Evolutionary conservation across 2,113 vertebrate genomes (phyloP).

Genomic region (Piprites chloris): DNA sequence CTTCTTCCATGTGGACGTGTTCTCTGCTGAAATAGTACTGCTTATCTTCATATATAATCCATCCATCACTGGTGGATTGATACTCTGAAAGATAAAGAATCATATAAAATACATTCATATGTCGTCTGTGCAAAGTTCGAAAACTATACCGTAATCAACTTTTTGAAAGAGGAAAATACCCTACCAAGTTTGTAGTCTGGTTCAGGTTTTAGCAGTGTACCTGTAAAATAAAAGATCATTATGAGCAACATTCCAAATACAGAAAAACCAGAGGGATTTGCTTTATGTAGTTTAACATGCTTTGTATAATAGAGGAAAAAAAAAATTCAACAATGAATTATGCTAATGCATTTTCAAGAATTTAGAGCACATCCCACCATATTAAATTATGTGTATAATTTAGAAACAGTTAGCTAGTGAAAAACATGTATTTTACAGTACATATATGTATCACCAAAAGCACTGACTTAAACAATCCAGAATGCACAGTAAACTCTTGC

Average conservation of each 20-base stretch:
- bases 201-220: slow-evolving; percentile 15
- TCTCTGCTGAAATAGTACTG: slow-evolving; percentile 87
- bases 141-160: neutral
- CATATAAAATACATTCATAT: neutral
- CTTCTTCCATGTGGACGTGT: slow-evolving; percentile 77
- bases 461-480: neutral
- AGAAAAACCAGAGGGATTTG: neutral
- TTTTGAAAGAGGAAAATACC: neutral
- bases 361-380: neutral
- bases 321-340: neutral
- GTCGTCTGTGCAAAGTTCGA: neutral
- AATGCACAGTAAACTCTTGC: neutral
- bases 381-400: neutral
- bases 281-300: neutral
- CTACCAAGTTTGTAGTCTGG: neutral
- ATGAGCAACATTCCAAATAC: neutral
- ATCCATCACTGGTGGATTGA: slow-evolving; percentile 81
- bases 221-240: neutral
- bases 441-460: neutral
- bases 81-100: slow-evolving; percentile 69
- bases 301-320: neutral
- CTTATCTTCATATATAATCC: slow-evolving; percentile 81
- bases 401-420: neutral
- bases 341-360: neutral
- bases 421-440: neutral